Base-by-base conservation (phyloP, 1,140 invertebrate genomes). In the Drosophila pachea region DNA sequence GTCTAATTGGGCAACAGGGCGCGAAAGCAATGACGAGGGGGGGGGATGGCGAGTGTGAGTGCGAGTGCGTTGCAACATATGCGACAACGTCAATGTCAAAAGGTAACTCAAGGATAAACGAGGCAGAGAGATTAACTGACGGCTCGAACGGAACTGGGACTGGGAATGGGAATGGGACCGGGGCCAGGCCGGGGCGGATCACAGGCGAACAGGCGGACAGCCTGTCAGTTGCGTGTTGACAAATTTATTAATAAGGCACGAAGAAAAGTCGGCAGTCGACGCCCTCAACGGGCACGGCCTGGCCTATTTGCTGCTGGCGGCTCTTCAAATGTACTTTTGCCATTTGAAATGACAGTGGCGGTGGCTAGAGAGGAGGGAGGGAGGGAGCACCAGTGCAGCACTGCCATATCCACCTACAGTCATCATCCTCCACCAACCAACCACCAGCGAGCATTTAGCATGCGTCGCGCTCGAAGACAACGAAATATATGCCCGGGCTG, bases 191-290 rank as follows among this genome's bases (percentile, higher is more conserved):
- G 53, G 62, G 70, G 78, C 74, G 74, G 66, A 79, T 74, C 70
- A 47, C 78, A 78, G 79, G 61, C 66, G 83, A 76, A 84, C 81
- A 81, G 81, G 61, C 66, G 83, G 81, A 84, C 81, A 81, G 81
- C 45, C 86, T 88, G 86, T 88, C 86, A 88, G 70, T 83, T 78
- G 78, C 69, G 86, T 87, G 86, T 87, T 88, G 86, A 88, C 86
- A 88, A 88, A 88, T 88, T 88, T 88, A 88, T 88, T 88, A 88
- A 88, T 88, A 88, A 86, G 86, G 87, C 78, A 83, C 74, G 78
- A 78, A 69, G 22, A 22, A 22, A 22, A 55, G 49, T 36, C 53
- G 43, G 58, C 74, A 71, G 79, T 76, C 78, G 75, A 82, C 78
- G 78, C 78, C 78, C 78, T 81, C 72, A 83, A 78, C 64, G 60